phyloP scores from a whole-genome alignment of 2,888 invertebrate genomes.

The Drosophila phalerata region DNA sequence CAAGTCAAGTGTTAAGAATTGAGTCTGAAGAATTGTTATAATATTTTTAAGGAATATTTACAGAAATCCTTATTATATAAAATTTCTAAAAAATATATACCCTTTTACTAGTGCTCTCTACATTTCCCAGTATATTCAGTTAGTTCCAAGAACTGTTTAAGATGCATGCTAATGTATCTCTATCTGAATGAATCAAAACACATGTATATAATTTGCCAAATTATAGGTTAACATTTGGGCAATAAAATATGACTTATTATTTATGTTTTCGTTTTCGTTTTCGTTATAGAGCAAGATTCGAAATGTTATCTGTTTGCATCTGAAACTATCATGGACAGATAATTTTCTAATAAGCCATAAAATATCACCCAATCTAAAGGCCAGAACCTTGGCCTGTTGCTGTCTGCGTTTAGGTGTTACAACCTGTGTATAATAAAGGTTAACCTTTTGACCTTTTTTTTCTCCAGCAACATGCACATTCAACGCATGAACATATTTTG shows the following conservation, averaged over 20 bases:
- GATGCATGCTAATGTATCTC: neutral
- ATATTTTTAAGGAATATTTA: too few species aligned
- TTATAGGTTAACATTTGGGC: slow-evolving; percentile 45
- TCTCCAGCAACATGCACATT: slow-evolving; percentile 30
- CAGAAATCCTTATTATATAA: neutral
- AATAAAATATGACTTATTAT: slow-evolving; percentile 49
- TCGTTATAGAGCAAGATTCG: slow-evolving; percentile 2
- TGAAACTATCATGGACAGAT: slow-evolving; percentile 39
- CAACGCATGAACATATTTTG: slow-evolving; percentile 32
- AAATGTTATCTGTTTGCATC: slow-evolving; percentile 39
- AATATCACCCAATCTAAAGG: slow-evolving; percentile 62
- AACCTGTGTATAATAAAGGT: slow-evolving; percentile 48
- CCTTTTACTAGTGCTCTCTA: neutral
- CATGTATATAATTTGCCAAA: slow-evolving; percentile 58
- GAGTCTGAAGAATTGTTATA: too few species aligned
- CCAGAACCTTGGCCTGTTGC: slow-evolving; percentile 18
- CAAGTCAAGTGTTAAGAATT: too few species aligned
- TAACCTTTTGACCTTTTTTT: slow-evolving; percentile 69
- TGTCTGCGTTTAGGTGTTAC: slow-evolving; percentile 61
- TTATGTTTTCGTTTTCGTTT: slow-evolving; percentile 42
- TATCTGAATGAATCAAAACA: slow-evolving; percentile 27
- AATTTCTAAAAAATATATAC: neutral
- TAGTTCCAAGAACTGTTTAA: slow-evolving; percentile 7
- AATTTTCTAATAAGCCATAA: slow-evolving; percentile 80
- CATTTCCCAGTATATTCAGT: neutral